A percentile compares a stretch with the other conserved stretches of the same genome.
Conservation (phyloP, 2,113 vertebrate genomes). For the Protobothrops flavoviridis region DNA sequence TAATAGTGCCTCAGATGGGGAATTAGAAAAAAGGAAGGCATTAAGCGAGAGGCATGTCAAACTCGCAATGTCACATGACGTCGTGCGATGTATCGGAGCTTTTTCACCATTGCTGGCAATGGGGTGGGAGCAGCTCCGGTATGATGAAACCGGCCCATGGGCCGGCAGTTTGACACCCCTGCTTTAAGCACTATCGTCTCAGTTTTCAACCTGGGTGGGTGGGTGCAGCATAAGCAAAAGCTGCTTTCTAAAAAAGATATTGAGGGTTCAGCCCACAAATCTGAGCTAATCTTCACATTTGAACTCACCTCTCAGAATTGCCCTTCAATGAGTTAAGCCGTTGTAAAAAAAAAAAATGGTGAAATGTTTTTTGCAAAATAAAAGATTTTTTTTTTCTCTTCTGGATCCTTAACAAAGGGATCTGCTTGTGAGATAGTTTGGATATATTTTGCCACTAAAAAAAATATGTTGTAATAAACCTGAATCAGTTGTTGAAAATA, state of each 20-base stretch:
- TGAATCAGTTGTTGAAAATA: background rate
- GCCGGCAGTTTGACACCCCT: too few species aligned
- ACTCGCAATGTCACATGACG: too few species aligned
- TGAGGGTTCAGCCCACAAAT: background rate
- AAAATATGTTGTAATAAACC: background rate
- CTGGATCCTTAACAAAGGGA: background rate
- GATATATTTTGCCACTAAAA: background rate
- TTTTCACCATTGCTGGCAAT: too few species aligned
- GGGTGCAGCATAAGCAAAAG: background rate
- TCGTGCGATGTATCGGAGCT: too few species aligned
- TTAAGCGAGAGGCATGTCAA: too few species aligned
- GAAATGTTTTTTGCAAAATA: background rate
- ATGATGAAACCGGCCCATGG: too few species aligned
- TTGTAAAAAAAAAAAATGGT: background rate
- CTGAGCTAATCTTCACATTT: background rate
- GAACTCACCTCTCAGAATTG: background rate
- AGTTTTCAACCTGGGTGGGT: background rate
- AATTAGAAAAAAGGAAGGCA: background rate
- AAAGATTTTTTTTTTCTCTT: background rate
- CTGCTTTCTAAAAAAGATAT: background rate
- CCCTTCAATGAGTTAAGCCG: background rate
- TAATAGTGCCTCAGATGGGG: background rate
- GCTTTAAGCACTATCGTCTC: background rate
- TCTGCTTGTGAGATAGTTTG: background rate
- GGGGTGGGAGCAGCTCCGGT: too few species aligned